Percentiles rank a stretch among this genome's conserved stretches.
These are phyloP conservation scores for Entomyzon cyanotis DNA, from an alignment of 2,113 vertebrate genomes.

Conservation along the genomic window DNA sequence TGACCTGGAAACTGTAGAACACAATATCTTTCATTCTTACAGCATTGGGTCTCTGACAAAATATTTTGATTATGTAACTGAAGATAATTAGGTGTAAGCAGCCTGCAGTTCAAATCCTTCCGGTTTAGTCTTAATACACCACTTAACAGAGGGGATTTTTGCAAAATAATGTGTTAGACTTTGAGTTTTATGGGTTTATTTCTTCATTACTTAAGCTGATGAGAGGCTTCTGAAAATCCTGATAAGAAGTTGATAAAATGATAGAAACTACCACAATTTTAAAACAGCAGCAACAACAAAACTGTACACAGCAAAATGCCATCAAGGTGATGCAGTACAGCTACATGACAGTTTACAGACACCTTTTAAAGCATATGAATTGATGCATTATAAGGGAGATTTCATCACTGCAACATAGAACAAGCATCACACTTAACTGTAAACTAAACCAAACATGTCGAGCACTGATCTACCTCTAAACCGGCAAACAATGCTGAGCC, in stretches of 20 bases:
- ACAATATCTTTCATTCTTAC: slow-evolving; percentile 5
- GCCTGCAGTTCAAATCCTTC: not conserved
- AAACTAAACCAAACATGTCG: not conserved
- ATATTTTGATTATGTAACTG: not conserved
- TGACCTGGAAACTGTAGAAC: not conserved
- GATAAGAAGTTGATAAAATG: not conserved
- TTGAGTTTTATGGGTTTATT: not conserved
- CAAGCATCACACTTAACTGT: not conserved
- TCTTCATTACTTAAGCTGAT: not conserved
- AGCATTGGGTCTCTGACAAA: not conserved
- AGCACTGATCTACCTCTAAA: not conserved
- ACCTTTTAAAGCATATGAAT: not conserved
- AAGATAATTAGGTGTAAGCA: not conserved
- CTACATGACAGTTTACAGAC: not conserved
- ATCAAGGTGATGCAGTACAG: not conserved
- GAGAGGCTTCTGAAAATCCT: not conserved
- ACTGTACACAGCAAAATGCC: not conserved
- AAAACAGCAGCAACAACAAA: not conserved
- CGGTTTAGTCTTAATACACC: not conserved
- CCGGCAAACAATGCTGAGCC: not conserved
- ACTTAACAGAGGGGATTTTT: not conserved
- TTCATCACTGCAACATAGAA: not conserved
- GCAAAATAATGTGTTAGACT: not conserved
- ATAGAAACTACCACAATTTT: not conserved
- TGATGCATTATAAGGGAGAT: not conserved